Evolutionary conservation across 2,888 invertebrate genomes (phyloP).

Genomic region (Hyppa rectilinea): DNA sequence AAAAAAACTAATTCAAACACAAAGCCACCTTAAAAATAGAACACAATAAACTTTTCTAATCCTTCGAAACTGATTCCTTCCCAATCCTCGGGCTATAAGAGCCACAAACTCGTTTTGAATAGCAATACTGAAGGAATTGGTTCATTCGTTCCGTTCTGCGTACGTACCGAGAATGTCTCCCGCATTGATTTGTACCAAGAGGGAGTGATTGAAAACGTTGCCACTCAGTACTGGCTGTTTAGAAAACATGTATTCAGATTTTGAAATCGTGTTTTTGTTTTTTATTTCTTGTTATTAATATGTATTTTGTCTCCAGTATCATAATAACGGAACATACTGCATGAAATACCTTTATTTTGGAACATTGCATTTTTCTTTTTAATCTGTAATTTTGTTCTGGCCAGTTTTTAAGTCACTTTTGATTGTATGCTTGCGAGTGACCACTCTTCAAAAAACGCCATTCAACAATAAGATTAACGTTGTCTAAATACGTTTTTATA

Average conservation of each 20-base stretch:
- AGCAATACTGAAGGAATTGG: slow-evolving; percentile 65
- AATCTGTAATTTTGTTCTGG: too few species aligned
- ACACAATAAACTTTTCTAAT: slow-evolving; percentile 67
- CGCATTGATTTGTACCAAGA: slow-evolving; percentile 63
- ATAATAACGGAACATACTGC: neutral
- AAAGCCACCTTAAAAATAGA: slow-evolving; percentile 56
- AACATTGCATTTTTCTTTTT: too few species aligned
- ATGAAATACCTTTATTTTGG: neutral
- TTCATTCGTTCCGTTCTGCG: slow-evolving; percentile 58
- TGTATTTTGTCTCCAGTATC: neutral
- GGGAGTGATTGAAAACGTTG: slow-evolving; percentile 72
- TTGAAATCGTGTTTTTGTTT: slow-evolving; percentile 8
- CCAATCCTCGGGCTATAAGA: slow-evolving; percentile 58
- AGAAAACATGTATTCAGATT: slow-evolving; percentile 29
- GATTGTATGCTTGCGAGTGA: neutral
- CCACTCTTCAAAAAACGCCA: neutral
- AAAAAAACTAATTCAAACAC: slow-evolving; percentile 53
- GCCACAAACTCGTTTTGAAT: slow-evolving; percentile 68
- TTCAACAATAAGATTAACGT: neutral
- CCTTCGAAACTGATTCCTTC: slow-evolving; percentile 58
- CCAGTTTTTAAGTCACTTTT: too few species aligned
- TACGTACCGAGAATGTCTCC: slow-evolving; percentile 49
- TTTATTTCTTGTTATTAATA: neutral
- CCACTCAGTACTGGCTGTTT: slow-evolving; percentile 54
- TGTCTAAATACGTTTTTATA: neutral